phyloP scores from a whole-genome alignment of 2,888 invertebrate genomes.

The Lissocephala sabroskyi region DNA sequence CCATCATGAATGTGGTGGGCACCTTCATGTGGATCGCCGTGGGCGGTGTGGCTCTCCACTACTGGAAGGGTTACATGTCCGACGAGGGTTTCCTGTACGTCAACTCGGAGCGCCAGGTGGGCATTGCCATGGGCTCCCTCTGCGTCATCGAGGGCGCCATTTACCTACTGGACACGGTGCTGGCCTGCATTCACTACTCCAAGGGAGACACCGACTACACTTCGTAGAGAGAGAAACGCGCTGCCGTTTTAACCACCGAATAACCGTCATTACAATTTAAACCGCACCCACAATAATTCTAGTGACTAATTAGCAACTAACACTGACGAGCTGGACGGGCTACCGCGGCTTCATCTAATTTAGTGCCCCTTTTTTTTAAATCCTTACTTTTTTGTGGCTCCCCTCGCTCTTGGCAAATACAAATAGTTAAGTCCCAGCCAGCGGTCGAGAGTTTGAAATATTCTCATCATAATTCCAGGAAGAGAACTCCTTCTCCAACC shows the following conservation, averaged over 20 bases:
- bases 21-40: conserved; percentile 89
- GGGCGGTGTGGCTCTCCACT: conserved; percentile 89
- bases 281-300: too few species aligned
- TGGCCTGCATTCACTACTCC: conserved; percentile 82
- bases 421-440: conserved; percentile 33
- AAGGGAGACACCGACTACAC: conserved; percentile 74
- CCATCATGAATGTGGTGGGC: conserved; percentile 90
- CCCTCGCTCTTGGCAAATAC: conserved; percentile 27
- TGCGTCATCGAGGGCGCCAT: conserved; percentile 86
- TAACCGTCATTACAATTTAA: conserved; percentile 22
- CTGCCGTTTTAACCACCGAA: conserved; percentile 36
- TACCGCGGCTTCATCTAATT: too few species aligned
- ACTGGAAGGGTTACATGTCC: conserved; percentile 89
- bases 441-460: too few species aligned
- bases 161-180: conserved; percentile 85
- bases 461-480: too few species aligned
- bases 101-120: conserved; percentile 84
- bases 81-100: conserved; percentile 84
- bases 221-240: conserved; percentile 22
- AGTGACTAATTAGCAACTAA: too few species aligned
- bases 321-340: too few species aligned
- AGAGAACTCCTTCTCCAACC: too few species aligned
- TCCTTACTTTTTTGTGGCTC: too few species aligned
- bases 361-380: too few species aligned
- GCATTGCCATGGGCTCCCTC: conserved; percentile 85